A percentile compares a stretch with the other conserved stretches of the same genome.
Conservation (phyloP, 2,113 vertebrate genomes). For the Hassar affinis region DNA sequence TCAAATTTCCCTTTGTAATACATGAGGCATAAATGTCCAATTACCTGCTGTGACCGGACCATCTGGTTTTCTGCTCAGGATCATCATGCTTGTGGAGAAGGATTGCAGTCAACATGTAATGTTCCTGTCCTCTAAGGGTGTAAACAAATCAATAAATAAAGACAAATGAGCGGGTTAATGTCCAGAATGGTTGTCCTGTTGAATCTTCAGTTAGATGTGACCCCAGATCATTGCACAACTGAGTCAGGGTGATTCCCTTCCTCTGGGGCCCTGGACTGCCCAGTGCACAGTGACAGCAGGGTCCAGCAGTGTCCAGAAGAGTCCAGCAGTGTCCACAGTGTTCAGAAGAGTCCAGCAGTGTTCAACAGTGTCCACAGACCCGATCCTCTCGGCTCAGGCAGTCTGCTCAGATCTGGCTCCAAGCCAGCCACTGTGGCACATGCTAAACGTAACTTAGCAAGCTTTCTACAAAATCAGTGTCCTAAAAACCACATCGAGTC, state of each 20-base stretch:
- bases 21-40: conserved; percentile 4
- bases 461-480: not conserved
- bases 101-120: conserved; percentile 69
- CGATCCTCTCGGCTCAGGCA: not conserved
- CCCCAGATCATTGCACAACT: not conserved
- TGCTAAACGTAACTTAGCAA: not conserved
- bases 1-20: conserved; percentile 17
- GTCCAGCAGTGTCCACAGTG: too few relatives aligned
- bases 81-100: conserved; percentile 74
- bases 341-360: too few relatives aligned
- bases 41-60: conserved; percentile 83
- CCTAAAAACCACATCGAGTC: not conserved
- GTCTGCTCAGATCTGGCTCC: not conserved
- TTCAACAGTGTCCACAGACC: too few relatives aligned
- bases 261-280: not conserved
- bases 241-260: not conserved
- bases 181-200: too few relatives aligned
- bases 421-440: not conserved
- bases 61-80: conserved; percentile 85
- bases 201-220: not conserved
- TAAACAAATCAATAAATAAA: not conserved
- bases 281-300: not conserved
- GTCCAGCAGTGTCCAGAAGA: too few relatives aligned
- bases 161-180: not conserved
- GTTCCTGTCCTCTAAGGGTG: not conserved